phyloP scores from a whole-genome alignment of 2,888 invertebrate species.

The Diaphora mendica region DNA sequence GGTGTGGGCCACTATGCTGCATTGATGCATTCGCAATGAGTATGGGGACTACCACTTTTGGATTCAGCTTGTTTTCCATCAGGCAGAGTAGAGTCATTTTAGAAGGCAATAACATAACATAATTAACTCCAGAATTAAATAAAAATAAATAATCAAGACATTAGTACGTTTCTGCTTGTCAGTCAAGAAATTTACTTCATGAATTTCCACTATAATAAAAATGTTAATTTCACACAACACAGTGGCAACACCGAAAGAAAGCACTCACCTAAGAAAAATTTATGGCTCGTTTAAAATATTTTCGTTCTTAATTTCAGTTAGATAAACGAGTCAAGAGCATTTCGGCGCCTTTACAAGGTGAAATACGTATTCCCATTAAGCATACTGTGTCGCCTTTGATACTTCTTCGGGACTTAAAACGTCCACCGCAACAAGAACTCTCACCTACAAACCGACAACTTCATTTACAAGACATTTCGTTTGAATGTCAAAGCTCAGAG shows the following conservation, averaged over 20 bases:
- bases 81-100: no score
- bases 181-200: not conserved
- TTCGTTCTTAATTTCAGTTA: slow-evolving; percentile 82
- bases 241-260: slow-evolving; percentile 71
- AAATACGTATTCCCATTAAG: slow-evolving; percentile 75
- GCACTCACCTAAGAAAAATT: slow-evolving; percentile 71
- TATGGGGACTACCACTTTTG: no score
- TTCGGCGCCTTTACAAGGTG: slow-evolving; percentile 77
- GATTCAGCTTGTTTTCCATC: no score
- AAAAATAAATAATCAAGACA: not conserved
- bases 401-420: slow-evolving; percentile 61
- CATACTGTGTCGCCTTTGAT: slow-evolving; percentile 62
- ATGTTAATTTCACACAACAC: slow-evolving; percentile 26
- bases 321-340: slow-evolving; percentile 73
- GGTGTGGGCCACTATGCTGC: no score
- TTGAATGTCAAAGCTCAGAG: slow-evolving; percentile 22
- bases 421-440: slow-evolving; percentile 57
- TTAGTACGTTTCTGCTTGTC: not conserved
- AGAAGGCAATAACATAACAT: no score
- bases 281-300: slow-evolving; percentile 80
- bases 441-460: slow-evolving; percentile 28
- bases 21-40: no score
- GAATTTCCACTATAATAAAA: slow-evolving; percentile 16
- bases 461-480: slow-evolving; percentile 29
- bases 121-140: not conserved